These are phyloP conservation scores for Vulpes ferrilata DNA, from an alignment of 2,113 vertebrate species.

Conservation along the genomic window DNA sequence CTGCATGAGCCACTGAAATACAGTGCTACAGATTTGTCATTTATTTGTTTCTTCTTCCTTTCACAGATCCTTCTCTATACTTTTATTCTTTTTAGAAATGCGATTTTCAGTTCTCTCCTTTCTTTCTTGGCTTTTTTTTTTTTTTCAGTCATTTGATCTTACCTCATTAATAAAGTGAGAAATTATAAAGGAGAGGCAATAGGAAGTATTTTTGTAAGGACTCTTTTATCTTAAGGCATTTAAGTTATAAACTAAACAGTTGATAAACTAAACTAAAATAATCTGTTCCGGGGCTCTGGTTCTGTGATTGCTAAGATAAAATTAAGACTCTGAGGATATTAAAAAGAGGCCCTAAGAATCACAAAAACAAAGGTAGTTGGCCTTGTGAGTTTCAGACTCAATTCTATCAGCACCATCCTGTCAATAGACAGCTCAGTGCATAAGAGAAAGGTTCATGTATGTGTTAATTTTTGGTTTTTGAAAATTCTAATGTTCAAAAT, in stretches of 20 bases:
- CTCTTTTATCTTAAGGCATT: not conserved
- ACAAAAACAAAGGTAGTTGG: not conserved
- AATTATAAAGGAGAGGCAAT: slow-evolving; percentile 49
- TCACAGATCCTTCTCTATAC: not conserved
- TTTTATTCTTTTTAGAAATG: slow-evolving; percentile 34
- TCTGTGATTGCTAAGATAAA: slow-evolving; percentile 40
- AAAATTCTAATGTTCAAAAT: slow-evolving; percentile 48
- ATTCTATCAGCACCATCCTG: not conserved
- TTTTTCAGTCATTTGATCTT: slow-evolving; percentile 71
- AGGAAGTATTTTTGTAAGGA: slow-evolving; percentile 32
- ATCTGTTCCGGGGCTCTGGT: not conserved
- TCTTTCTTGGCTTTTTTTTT: slow-evolving; percentile 78
- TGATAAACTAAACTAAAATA: slow-evolving; percentile 28
- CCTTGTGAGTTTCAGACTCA: not conserved
- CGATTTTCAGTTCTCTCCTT: slow-evolving; percentile 73
- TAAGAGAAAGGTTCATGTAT: not conserved
- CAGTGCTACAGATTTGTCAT: slow-evolving; percentile 20
- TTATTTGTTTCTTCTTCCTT: not conserved
- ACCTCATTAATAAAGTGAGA: slow-evolving; percentile 82
- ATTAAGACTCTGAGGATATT: slow-evolving; percentile 6
- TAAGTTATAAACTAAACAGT: slow-evolving; percentile 43
- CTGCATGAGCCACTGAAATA: not conserved
- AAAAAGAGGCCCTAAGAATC: not conserved
- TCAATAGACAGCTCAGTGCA: not conserved
- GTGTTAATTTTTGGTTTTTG: slow-evolving; percentile 6